Conservation (phyloP, 1,140 invertebrate genomes). For the Tigriopus japonicus region DNA sequence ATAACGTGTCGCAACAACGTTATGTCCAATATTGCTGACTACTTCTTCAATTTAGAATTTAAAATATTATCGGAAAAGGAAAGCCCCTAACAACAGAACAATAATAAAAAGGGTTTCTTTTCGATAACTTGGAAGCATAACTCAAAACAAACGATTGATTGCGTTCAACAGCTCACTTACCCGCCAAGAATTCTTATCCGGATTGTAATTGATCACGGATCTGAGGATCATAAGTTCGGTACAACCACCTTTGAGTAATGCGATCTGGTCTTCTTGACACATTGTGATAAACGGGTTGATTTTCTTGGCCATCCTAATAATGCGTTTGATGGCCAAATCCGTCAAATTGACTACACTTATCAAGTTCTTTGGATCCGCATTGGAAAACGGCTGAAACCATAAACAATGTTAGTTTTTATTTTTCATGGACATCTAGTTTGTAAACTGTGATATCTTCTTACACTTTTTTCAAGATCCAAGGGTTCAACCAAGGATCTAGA, state of each 20-base stretch:
- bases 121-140: too few species aligned
- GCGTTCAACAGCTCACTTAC: constrained; percentile 25
- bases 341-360: constrained; percentile 72
- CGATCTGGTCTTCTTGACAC: constrained; percentile 77
- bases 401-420: neutral
- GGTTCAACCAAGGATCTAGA: constrained; percentile 1
- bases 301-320: constrained; percentile 81
- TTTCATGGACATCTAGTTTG: too few species aligned
- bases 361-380: constrained; percentile 39
- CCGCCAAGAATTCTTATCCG: constrained; percentile 62
- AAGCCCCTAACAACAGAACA: too few species aligned
- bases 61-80: too few species aligned
- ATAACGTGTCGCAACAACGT: too few species aligned
- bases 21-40: too few species aligned
- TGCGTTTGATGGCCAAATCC: constrained; percentile 62
- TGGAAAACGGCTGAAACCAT: neutral
- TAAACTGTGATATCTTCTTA: too few species aligned
- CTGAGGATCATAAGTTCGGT: constrained; percentile 81
- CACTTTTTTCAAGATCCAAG: neutral
- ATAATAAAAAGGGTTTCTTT: too few species aligned
- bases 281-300: constrained; percentile 69
- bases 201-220: constrained; percentile 68
- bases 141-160: too few species aligned
- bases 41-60: too few species aligned
- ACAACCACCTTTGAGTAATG: constrained; percentile 65